Evolutionary conservation across 2,888 invertebrate species (phyloP).

Genomic region (Coenonympha arcania): DNA sequence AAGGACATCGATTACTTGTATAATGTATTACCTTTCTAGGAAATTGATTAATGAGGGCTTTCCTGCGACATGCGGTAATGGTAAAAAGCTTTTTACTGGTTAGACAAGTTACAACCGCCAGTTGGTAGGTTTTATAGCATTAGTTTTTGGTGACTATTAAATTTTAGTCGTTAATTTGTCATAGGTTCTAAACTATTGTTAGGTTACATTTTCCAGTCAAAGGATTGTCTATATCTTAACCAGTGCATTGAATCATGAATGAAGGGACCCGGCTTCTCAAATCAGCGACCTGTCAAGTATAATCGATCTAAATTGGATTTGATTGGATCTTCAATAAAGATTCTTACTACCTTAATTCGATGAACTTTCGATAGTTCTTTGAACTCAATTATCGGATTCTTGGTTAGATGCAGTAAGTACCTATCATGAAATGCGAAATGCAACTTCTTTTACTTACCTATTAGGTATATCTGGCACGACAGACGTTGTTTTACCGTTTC

Average conservation of each 20-base stretch:
- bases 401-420: too few relatives aligned
- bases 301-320: constrained; percentile 24
- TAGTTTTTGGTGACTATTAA: too few relatives aligned
- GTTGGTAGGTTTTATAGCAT: too few relatives aligned
- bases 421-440: not conserved
- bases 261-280: constrained; percentile 5
- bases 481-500: too few relatives aligned
- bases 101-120: too few relatives aligned
- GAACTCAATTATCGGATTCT: constrained; percentile 6
- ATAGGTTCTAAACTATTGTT: too few relatives aligned
- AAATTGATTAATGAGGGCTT: constrained; percentile 17
- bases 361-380: constrained; percentile 11
- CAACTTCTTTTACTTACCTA: not conserved
- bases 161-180: too few relatives aligned
- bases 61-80: constrained; percentile 9
- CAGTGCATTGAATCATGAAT: too few relatives aligned
- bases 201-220: too few relatives aligned
- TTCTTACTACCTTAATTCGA: too few relatives aligned
- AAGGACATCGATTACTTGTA: constrained; percentile 15
- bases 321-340: constrained; percentile 26
- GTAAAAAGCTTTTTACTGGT: constrained; percentile 6
- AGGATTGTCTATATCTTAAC: too few relatives aligned
- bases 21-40: constrained; percentile 19
- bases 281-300: constrained; percentile 9
- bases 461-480: too few relatives aligned